Conservation (phyloP, 2,888 invertebrate genomes). For the Drosophila helvetica region DNA sequence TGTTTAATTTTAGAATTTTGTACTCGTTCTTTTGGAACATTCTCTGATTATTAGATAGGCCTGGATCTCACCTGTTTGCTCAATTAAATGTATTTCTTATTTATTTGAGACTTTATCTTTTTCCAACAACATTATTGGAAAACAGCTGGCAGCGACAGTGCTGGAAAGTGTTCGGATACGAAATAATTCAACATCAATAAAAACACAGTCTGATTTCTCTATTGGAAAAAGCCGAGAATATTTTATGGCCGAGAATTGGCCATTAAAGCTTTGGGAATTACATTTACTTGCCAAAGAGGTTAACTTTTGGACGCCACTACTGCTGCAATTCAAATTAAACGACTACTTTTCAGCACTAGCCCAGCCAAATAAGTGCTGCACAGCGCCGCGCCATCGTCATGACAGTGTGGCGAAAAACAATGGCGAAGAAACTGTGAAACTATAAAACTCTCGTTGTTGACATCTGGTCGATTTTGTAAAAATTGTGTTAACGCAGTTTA, state of each 20-base stretch:
- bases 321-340: slow-evolving; percentile 42
- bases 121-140: neutral
- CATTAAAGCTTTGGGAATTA: neutral
- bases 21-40: neutral
- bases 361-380: slow-evolving; percentile 49
- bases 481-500: slow-evolving; percentile 61
- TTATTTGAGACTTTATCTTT: neutral
- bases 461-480: slow-evolving; percentile 74
- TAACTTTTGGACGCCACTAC: slow-evolving; percentile 28
- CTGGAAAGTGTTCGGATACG: neutral
- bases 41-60: neutral
- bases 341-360: slow-evolving; percentile 29
- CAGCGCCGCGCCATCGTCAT: slow-evolving; percentile 27
- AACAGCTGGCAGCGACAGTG: neutral
- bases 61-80: neutral
- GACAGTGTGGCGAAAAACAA: slow-evolving; percentile 68
- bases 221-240: neutral
- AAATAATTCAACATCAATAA: neutral
- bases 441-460: slow-evolving; percentile 70
- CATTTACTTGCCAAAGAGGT: neutral
- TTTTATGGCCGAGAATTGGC: neutral
- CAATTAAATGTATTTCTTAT: no score
- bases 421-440: slow-evolving; percentile 72
- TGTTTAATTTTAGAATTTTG: neutral
- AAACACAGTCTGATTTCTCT: neutral